Conservation (phyloP, 2,113 vertebrate genomes). For the Oxyura jamaicensis region DNA sequence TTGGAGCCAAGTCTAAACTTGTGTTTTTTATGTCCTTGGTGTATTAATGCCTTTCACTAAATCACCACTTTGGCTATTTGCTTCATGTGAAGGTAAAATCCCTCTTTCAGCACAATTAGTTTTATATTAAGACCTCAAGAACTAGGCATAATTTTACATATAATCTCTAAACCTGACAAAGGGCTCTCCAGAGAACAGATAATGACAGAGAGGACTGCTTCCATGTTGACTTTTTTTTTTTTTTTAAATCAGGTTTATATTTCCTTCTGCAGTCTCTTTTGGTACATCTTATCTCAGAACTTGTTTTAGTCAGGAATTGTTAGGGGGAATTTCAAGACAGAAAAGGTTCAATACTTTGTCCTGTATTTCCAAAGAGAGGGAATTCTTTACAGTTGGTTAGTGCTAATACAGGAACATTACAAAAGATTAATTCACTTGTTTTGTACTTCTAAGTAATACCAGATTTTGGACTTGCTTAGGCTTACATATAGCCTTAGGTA, state of each 20-base stretch:
- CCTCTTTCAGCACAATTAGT: neutral
- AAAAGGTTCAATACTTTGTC: neutral
- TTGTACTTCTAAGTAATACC: neutral
- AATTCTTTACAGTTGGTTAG: neutral
- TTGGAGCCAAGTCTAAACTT: neutral
- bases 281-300: neutral
- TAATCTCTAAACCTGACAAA: neutral
- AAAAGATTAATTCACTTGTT: neutral
- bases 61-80: neutral
- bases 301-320: neutral
- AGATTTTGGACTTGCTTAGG: neutral
- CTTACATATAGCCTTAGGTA: neutral
- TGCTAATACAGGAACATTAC: neutral
- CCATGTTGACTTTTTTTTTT: neutral
- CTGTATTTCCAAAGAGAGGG: neutral
- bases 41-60: neutral
- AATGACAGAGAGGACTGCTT: neutral
- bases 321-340: neutral
- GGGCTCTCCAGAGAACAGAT: neutral
- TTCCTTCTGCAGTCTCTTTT: neutral
- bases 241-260: neutral
- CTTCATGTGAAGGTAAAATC: neutral
- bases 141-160: neutral
- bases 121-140: neutral
- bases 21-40: neutral